Conservation (phyloP, 2,113 vertebrate species). For the Glaucomys volans region DNA sequence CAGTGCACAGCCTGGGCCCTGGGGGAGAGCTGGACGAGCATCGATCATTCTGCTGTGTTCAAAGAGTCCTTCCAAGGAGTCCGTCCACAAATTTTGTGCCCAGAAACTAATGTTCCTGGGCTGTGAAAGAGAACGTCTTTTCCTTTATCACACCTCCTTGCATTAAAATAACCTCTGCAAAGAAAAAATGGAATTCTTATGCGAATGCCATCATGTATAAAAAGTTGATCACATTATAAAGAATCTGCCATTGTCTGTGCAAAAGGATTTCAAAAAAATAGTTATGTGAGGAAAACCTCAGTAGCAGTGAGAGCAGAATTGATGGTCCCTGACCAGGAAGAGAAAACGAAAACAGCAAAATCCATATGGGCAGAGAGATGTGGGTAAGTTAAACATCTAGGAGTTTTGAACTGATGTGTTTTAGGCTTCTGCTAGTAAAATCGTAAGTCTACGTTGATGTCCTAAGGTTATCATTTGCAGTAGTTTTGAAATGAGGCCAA, state of each 20-base stretch:
- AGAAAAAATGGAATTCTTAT: neutral
- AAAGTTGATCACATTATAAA: neutral
- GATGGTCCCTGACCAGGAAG: neutral
- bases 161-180: neutral
- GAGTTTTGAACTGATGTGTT: neutral
- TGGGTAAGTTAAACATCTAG: neutral
- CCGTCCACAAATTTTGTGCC: neutral
- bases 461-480: neutral
- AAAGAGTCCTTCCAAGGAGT: neutral
- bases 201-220: neutral
- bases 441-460: neutral
- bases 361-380: accelerated
- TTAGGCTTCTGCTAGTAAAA: neutral
- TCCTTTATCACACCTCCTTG: neutral
- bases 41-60: neutral
- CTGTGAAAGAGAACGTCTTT: neutral
- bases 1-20: too few relatives aligned
- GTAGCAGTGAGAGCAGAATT: neutral
- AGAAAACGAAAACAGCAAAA: neutral
- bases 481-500: neutral
- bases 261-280: neutral
- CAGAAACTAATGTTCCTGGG: neutral
- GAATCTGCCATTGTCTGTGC: neutral
- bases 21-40: too few relatives aligned
- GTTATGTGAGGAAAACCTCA: neutral